Base-by-base conservation (phyloP, 2,888 invertebrate species). In the Choreutis nemorana region DNA sequence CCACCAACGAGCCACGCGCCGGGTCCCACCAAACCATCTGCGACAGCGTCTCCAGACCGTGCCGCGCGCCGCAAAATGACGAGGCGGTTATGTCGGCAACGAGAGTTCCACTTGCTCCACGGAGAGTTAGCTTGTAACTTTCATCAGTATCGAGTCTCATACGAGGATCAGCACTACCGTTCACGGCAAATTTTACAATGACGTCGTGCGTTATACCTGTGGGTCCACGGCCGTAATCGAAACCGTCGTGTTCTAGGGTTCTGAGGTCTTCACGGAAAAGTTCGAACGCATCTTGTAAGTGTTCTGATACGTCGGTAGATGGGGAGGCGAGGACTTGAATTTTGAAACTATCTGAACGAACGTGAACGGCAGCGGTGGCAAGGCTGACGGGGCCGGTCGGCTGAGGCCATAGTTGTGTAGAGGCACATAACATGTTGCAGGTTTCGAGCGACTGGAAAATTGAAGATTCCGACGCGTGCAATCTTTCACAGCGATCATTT, bases 1-100 rank as follows among this genome's bases (percentile, higher is more conserved):
- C 81, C 20, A 86, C 81, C 28, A 91, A 62, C 2, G 83, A 66
- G 3, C 82, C 83, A 1, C 77, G 75, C 29, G 78, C 80, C 12
- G 89, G 88, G 39, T 91, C 90, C 62, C 85, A 83, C 91, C 91
- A 91, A 26, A 90, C 85, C 40, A 91, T 68, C 50, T 91, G 91
- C n/a, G 87, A 86, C 5, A 92, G 61, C 0, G 91, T 90, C 51
- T 91, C 89, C 23, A 91, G 70, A 0, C 83, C 91, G 48, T 91
- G 89, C 0, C 91, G 81, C 0, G 88, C 90, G 1, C 91, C 91
- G 50, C 88, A 89, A 58, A 85, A 91, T 1, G 86, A 86, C 23
- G 81, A 82, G 0, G 87, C 88, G 1, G 63, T 65, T 22, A 91
- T 84, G 35, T 82, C 83, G 0, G 82, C 87, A 2, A 81, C 63